These are phyloP conservation scores for Ammospiza nelsoni DNA, from an alignment of 2,113 vertebrate species.

Conservation along the genomic window DNA sequence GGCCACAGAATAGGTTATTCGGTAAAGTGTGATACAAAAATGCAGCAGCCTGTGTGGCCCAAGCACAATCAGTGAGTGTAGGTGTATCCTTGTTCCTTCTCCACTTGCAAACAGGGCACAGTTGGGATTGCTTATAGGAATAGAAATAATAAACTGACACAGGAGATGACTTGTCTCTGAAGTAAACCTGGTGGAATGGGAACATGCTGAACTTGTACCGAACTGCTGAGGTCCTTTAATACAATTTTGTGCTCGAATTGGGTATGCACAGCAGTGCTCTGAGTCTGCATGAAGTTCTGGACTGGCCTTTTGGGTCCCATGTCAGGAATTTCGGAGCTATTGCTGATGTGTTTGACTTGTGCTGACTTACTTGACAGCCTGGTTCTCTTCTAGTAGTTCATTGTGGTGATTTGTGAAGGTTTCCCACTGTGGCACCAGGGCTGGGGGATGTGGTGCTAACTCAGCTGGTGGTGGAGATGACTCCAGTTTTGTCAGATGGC, in stretches of 20 bases:
- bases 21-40: neutral
- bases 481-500: neutral
- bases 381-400: neutral
- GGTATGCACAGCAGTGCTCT: neutral
- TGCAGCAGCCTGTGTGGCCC: neutral
- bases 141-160: neutral
- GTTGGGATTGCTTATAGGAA: neutral
- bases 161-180: neutral
- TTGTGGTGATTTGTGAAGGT: neutral
- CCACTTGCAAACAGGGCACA: neutral
- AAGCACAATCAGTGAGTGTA: rapidly evolving
- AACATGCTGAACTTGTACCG: neutral
- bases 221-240: neutral
- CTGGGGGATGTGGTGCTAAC: neutral
- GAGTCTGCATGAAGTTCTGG: neutral
- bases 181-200: neutral
- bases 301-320: neutral
- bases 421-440: rapidly evolving
- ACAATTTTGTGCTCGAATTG: neutral
- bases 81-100: neutral
- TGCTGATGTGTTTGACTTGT: neutral
- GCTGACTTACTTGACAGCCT: neutral
- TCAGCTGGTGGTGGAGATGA: neutral
- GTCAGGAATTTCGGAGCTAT: neutral
- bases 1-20: rapidly evolving